Evolutionary conservation across 37 sponge, comb jelly and placozoan species (phyloP), one percentile per base, ranked within the genome.

Genomic region (Geodia barretti): DNA sequence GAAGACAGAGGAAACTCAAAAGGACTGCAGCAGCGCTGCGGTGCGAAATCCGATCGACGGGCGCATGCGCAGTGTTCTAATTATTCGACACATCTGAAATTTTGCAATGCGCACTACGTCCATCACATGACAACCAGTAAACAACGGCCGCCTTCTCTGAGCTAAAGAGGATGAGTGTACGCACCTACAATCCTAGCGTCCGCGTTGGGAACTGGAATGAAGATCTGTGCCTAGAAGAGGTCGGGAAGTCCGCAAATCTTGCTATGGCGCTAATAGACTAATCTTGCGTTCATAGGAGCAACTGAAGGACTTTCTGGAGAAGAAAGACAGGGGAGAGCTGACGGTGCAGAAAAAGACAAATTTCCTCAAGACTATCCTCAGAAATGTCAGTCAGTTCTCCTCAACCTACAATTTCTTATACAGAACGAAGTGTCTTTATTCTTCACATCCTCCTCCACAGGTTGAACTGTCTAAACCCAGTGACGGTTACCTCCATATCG

Each of bases 171-270:
- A 95, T 92, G 95, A 92, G 93, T 61, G 86, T 86, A 30, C 78
- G 98, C 4, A 90, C 97, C 4, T 98, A 98, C 82, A 94, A 94
- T 74, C 99, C 99, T 21, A 87, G 93, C 54, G 99, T 98, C 28
- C 78, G 97, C 19, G 93, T 98, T 32, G 99, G 97, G 28, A 98
- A 98, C 79, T 98, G 99, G 99, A 94, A 84, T 59, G 99, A 98
- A 75, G 99, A 98, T 70, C 70, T 96, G 1, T 92, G 86, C 66
- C 75, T 98, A n/a, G 95, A 96, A 79, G 99, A 96, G 90, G 96
- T 95, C 5, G 62, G 72, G 20, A 32, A 34, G 21, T 47, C 36
- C 3, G 34, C 43, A 41, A n/a, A n/a, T n/a, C n/a, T n/a, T n/a
- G n/a, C n/a, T n/a, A 24, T 20, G 43, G 17, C 30, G 2, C 54